These are phyloP conservation scores for Acanthurus tractus DNA, from an alignment of 2,797 vertebrate genomes.

Conservation along the genomic window DNA sequence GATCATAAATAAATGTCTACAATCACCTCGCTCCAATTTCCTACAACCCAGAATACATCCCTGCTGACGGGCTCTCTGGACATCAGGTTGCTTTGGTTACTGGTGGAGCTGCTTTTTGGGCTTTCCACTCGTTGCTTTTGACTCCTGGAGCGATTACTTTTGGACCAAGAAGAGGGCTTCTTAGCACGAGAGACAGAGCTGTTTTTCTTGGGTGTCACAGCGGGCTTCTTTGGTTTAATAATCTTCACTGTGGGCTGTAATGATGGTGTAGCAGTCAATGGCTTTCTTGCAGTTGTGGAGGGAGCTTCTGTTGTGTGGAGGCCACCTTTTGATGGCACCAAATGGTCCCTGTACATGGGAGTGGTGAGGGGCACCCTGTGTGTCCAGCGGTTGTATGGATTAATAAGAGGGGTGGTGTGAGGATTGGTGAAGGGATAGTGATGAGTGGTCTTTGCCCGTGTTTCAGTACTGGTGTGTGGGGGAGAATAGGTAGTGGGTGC, in stretches of 20 bases:
- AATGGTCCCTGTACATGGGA: conserved; percentile 25
- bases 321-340: conserved; percentile 39
- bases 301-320: conserved; percentile 48
- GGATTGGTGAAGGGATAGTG: conserved; percentile 26
- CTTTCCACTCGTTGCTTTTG: conserved; percentile 49
- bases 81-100: conserved; percentile 61
- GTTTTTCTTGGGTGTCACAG: conserved; percentile 47
- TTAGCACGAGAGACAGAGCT: conserved; percentile 23
- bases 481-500: conserved; percentile 49
- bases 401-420: conserved; percentile 35
- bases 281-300: conserved; percentile 51
- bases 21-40: conserved; percentile 94
- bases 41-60: conserved; percentile 88
- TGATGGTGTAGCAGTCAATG: conserved; percentile 21
- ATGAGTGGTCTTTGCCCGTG: conserved; percentile 63
- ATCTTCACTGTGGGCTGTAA: conserved; percentile 61
- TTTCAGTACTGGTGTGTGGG: conserved; percentile 62
- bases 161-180: conserved; percentile 56
- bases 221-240: conserved; percentile 62
- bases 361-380: conserved; percentile 45
- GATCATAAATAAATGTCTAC: conserved; percentile 17
- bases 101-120: conserved; percentile 33
- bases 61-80: conserved; percentile 51
- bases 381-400: conserved; percentile 42
- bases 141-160: conserved; percentile 54